Conservation (phyloP, 2,113 vertebrate genomes). For the Heterochromis multidens region DNA sequence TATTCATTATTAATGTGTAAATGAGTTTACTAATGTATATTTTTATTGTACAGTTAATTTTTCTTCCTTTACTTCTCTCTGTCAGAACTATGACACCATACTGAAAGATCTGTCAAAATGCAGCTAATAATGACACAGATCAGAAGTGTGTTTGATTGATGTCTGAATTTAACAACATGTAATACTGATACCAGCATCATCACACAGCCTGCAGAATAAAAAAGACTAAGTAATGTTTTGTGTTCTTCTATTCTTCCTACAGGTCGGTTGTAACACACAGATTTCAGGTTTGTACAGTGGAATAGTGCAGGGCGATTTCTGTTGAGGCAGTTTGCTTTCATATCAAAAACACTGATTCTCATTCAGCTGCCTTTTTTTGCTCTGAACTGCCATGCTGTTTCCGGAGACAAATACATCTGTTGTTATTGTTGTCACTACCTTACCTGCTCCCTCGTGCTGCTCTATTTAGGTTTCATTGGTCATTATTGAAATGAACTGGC, state of each 20-base stretch:
- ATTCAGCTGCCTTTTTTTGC: not conserved
- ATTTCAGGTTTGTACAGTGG: not conserved
- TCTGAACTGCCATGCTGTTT: not conserved
- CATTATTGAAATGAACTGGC: not conserved
- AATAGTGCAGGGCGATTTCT: not conserved
- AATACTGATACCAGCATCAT: not conserved
- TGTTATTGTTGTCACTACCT: too few relatives aligned
- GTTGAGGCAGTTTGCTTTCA: not conserved
- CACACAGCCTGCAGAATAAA: not conserved
- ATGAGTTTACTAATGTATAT: not conserved
- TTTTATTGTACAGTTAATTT: not conserved
- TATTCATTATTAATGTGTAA: not conserved
- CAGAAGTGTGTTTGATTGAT: not conserved
- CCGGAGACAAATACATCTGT: not conserved
- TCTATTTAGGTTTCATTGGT: too few relatives aligned
- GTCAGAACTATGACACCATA: not conserved
- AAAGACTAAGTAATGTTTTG: not conserved
- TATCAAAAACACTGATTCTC: not conserved
- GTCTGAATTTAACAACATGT: not conserved
- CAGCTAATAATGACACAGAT: not conserved
- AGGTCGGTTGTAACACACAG: not conserved
- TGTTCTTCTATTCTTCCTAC: not conserved
- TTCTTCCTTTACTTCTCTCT: not conserved
- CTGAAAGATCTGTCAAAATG: not conserved
- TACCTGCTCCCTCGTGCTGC: too few relatives aligned